A percentile compares a stretch with the other conserved stretches of the same genome.
phyloP scores from a whole-genome alignment of 2,888 invertebrate genomes.

The Arrhopalites spinosus region DNA sequence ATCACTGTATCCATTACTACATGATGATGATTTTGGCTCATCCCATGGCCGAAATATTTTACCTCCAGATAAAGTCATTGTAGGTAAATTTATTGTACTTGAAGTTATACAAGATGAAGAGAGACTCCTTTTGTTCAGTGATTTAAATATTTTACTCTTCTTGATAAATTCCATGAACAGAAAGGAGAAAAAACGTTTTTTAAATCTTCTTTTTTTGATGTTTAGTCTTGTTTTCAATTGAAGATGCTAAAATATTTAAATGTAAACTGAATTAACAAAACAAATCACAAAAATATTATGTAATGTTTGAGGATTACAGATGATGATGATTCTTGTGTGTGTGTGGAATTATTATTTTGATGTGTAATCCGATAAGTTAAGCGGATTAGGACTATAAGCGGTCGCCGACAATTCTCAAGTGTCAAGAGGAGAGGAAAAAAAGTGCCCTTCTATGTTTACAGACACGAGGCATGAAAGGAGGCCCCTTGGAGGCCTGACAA shows the following conservation, averaged over 20 bases:
- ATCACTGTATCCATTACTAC: neutral
- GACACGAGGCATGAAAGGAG: conserved; percentile 52
- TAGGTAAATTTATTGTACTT: neutral
- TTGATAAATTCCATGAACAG: too few species aligned
- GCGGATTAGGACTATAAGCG: conserved; percentile 23
- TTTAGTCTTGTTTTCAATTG: too few species aligned
- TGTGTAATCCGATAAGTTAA: conserved; percentile 33
- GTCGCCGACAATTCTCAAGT: conserved; percentile 24
- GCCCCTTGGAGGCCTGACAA: conserved; percentile 44
- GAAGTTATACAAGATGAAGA: conserved; percentile 4
- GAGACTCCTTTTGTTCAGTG: neutral
- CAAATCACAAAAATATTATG: too few species aligned
- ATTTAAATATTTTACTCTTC: too few species aligned
- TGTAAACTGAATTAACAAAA: too few species aligned
- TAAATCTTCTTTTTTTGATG: too few species aligned
- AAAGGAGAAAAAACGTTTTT: too few species aligned
- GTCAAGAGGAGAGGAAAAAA: conserved; percentile 18
- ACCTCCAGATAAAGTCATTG: conserved; percentile 24
- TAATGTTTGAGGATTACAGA: neutral
- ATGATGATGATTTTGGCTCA: conserved; percentile 18
- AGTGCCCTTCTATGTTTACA: conserved; percentile 47
- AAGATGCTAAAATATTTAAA: too few species aligned
- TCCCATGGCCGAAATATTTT: conserved; percentile 56
- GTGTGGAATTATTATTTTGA: neutral
- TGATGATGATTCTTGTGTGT: neutral